Conservation (phyloP, 2,113 vertebrate species). For the Nothobranchius furzeri region DNA sequence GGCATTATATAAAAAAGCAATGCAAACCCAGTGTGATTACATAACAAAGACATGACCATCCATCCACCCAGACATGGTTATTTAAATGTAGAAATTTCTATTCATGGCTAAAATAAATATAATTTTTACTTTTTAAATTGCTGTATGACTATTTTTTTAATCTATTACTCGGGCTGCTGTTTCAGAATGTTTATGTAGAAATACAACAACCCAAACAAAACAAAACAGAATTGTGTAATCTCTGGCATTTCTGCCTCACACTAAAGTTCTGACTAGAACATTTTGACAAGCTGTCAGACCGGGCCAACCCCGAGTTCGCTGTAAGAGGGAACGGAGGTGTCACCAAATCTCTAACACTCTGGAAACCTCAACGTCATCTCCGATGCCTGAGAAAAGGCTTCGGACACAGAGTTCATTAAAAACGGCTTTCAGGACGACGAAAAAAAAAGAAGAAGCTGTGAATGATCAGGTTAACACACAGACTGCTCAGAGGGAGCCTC, state of each 20-base stretch:
- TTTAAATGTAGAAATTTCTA: no score
- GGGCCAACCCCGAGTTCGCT: conserved; percentile 42
- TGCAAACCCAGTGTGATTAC: no score
- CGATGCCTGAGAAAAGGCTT: conserved; percentile 14
- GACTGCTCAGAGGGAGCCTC: background rate
- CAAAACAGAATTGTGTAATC: conserved; percentile 31
- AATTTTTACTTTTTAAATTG: background rate
- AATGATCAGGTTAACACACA: conserved; percentile 38
- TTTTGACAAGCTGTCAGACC: conserved; percentile 61
- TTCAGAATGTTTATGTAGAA: background rate
- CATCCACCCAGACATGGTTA: no score
- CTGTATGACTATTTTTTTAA: background rate
- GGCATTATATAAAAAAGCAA: no score
- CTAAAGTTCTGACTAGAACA: conserved; percentile 46
- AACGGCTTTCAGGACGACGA: background rate
- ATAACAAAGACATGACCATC: no score
- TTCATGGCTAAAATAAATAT: background rate
- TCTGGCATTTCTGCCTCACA: conserved; percentile 22
- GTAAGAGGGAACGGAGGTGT: conserved; percentile 37
- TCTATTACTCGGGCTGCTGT: background rate
- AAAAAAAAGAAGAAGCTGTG: conserved; percentile 12
- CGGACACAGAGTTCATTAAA: background rate
- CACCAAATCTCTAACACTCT: conserved; percentile 42
- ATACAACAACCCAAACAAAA: conserved; percentile 12
- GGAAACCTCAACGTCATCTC: conserved; percentile 30